Base-by-base conservation (phyloP, 2,888 invertebrate genomes). In the Cremastinae sp. region DNA sequence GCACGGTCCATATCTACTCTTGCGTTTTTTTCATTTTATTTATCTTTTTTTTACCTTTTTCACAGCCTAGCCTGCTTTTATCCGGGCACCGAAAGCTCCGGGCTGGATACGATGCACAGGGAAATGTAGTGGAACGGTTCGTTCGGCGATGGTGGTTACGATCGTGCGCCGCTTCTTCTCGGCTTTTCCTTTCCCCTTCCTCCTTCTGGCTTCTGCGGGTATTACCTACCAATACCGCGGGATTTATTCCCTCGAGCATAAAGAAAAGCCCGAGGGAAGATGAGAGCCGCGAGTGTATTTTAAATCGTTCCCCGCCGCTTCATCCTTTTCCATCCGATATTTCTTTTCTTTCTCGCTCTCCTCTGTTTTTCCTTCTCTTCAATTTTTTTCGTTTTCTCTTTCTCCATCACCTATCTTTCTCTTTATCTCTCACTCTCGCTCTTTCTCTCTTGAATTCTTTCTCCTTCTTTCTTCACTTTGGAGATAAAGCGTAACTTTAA, bases 121-220 rank as follows among this genome's bases (percentile, higher is more conserved):
- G 83, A 84, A 85, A 85, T 84, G 85, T 84, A 85, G 82, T 83
- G 84, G 83, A 84, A 84, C 83, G 83, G 80, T 74, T 70, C 80
- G 80, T 74, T 70, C 80, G 80, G 79, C 66, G 76, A 79, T 69
- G 75, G 75, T 72, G 66, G 78, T 71, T 59, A 74, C 65, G 65
- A 59, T 45, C 28, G 68, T 66, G 68, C n/a, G 41, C 12, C n/a
- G 41, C n/a, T 12, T 9, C 39, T 51, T 49, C 51, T 64, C 39
- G 51, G 53, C 55, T 65, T 43, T 51, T 28, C 5, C 28, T 28
- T 28, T 28, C 5, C 28, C 28, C 55, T 43, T 59, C 9, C 8
- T 35, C 12, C 14, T 53, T 12, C 43, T 8, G 64, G 66, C 73
- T 75, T 58, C 65, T 75, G 56, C 80, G 80, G 76, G 83, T 82